Evolutionary conservation across 2,113 vertebrate genomes (phyloP), one percentile per base, ranked within the genome.

Genomic region (Indicator maculatus): DNA sequence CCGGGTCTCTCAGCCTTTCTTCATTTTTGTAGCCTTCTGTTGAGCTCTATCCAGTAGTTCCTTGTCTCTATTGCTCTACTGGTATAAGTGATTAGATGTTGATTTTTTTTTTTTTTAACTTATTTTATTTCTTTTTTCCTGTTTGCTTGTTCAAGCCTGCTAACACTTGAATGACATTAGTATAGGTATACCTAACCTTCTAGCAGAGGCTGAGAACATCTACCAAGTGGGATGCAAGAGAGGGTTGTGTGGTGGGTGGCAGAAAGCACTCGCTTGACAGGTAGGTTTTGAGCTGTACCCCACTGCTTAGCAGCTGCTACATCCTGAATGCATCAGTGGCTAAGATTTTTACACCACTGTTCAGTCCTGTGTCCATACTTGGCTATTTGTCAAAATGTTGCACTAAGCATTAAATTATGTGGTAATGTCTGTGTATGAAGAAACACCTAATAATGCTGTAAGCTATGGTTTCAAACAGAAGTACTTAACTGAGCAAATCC

Each of bases 351-450:
- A 13, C 8, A 1, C 27, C 83, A 4, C 39, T 78, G 2, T 83
- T 76, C 6, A 6, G 9, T 76, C 26, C 12, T 67, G 0, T 14
- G 52, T 66, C 82, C 13, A 2, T 47, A 26, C 28, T 77, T 41
- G 63, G n/a, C 38, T 38, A 10, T 80, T 67, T 53, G 33, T 28
- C 21, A 71, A 75, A 90, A 56, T 12, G 18, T 13, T 47, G 6
- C 6, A 12, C 39, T 50, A 13, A 3, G 17, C 38, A 69, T 89
- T 63, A 66, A 70, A 45, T 52, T 15, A 2, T 19, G 13, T 58
- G 39, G 11, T 75, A 20, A 33, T 28, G 6, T 45, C 36, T 0
- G 0, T 18, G 5, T 27, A 8, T 39, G 20, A 30, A 39, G 41
- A 33, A 53, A 28, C 33, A 31, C 7, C 9, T 36, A 11, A 45